Evolutionary conservation across 2,888 invertebrate genomes (phyloP).

Genomic region (Ecdyonurus torrentis): DNA sequence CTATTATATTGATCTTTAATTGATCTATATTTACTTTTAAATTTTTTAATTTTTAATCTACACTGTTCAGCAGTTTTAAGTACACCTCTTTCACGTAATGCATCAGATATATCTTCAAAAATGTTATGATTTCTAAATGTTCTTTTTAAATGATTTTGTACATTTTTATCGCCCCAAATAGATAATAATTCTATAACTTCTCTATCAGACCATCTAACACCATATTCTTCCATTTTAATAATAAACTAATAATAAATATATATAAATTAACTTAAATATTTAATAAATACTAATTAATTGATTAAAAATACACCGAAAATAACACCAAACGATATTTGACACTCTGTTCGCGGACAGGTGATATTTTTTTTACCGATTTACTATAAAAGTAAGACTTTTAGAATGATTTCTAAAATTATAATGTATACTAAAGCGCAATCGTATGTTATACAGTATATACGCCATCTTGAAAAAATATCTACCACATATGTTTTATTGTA

Average conservation of each 20-base stretch:
- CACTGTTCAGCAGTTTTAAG: neutral
- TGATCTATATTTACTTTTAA: neutral
- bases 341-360: neutral
- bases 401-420: neutral
- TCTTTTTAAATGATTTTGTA: neutral
- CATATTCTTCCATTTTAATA: neutral
- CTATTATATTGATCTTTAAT: neutral
- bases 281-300: neutral
- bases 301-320: neutral
- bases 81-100: neutral
- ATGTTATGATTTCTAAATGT: slow-evolving; percentile 1
- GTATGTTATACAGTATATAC: neutral
- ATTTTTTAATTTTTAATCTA: slow-evolving; percentile 2
- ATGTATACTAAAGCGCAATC: neutral
- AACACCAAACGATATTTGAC: neutral
- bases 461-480: neutral
- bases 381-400: neutral
- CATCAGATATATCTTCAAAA: slow-evolving; percentile 1
- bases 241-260: neutral
- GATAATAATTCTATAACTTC: neutral
- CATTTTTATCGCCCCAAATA: neutral
- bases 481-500: neutral
- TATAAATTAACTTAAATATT: neutral
- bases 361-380: neutral
- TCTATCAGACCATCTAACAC: neutral